phyloP scores from a whole-genome alignment of 92 coral and sea anemone species.

The Pocillopora grandis region DNA sequence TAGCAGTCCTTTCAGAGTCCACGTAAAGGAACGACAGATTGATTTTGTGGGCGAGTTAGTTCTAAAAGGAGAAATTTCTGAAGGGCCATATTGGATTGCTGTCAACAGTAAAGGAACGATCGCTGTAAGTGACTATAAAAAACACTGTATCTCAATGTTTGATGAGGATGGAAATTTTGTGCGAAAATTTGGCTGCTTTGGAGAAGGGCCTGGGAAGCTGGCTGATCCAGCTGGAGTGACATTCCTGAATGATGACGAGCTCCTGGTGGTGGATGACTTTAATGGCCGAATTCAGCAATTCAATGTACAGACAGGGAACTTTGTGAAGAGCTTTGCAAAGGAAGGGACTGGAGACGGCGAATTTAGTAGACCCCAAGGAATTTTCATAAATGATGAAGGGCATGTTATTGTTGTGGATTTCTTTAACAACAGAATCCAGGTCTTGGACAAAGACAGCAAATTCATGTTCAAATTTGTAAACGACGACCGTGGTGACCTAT shows the following conservation, averaged over 20 bases:
- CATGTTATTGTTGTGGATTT: background rate
- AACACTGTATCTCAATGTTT: background rate
- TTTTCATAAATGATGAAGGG: background rate
- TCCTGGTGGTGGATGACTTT: background rate
- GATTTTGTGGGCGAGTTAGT: background rate
- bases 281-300: slow-evolving; percentile 5
- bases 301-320: background rate
- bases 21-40: background rate
- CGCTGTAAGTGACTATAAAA: background rate
- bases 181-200: too few relatives aligned
- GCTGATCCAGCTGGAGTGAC: background rate
- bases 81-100: background rate
- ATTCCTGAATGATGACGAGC: background rate
- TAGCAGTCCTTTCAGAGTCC: background rate
- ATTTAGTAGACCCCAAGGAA: background rate
- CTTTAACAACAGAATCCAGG: slow-evolving; percentile 11
- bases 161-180: background rate
- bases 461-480: background rate
- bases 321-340: slow-evolving; percentile 15
- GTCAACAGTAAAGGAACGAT: background rate
- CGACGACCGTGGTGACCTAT: too few relatives aligned
- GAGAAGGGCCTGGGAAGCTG: too few relatives aligned
- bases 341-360: background rate
- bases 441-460: background rate
- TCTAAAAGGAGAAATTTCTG: background rate